Base-by-base conservation (phyloP, 2,797 vertebrate species). In the Chloroceryle amazona region DNA sequence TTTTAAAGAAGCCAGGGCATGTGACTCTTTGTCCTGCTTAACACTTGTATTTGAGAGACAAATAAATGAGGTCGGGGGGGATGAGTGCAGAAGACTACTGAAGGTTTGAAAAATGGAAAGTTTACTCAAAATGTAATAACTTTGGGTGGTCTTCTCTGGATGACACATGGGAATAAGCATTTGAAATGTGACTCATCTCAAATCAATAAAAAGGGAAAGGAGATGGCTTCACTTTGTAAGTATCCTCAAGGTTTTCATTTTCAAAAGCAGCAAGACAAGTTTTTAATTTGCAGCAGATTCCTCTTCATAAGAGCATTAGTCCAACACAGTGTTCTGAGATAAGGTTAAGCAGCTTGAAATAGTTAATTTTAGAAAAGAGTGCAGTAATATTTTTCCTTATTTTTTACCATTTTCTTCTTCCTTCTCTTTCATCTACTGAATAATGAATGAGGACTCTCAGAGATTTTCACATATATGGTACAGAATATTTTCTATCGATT, bases 201-300 rank as follows among this genome's bases (percentile, higher is more conserved):
- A 72, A 81, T 81, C 57, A 78, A 54, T 95, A 86, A 91, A 88
- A 86, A 29, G 6, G 35, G n/a, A 54, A 71, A 65, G 67, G 92
- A 95, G 65, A 61, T 90, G 76, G 49, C 61, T 96, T 21, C 29
- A 25, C 41, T 91, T 88, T 8, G 37, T 60, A 83, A 90, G 46
- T 67, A 84, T 88, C 88, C 58, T 79, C 75, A 14, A 72, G 42
- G 35, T 93, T 90, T 97, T 90, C 13, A 60, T 86, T 97, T 96
- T 89, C 49, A 72, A 86, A 93, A 88, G 57, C 44, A 68, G 44
- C 61, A 65, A 65, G 86, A 78, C 79, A 81, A 78, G 66, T 58
- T 75, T 94, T 87, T 96, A 94, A 95, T 95, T 91, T 95, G 75
- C 52, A 89, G 61, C 93, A 95, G 91, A 91, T 94, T 92, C 49